These are phyloP conservation scores for Bimastos eiseni DNA, from an alignment of 2,888 invertebrate genomes.

Conservation along the genomic window DNA sequence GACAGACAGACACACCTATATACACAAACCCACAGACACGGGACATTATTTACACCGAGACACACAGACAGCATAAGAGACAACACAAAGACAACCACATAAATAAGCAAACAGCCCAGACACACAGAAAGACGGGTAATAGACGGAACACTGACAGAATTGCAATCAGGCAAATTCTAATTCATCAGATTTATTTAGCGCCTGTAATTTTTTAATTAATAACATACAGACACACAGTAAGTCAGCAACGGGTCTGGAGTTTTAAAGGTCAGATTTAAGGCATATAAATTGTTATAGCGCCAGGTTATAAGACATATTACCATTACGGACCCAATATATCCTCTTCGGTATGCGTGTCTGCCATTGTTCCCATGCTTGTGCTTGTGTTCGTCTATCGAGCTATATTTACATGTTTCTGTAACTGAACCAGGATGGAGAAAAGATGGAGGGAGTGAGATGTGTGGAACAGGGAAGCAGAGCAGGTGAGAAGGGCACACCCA, in stretches of 20 bases:
- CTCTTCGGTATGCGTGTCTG: not conserved
- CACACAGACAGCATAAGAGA: no score
- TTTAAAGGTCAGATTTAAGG: not conserved
- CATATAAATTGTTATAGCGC: not conserved
- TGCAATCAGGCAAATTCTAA: no score
- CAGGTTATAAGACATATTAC: not conserved
- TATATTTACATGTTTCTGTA: not conserved
- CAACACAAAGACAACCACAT: no score
- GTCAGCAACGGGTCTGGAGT: not conserved
- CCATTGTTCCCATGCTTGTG: not conserved
- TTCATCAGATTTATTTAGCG: no score
- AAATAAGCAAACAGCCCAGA: not conserved
- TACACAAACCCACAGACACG: no score
- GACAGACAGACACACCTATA: not conserved
- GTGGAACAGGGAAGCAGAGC: not conserved
- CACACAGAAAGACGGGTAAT: not conserved
- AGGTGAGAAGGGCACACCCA: no score
- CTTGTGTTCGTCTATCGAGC: not conserved
- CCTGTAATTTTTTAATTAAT: not conserved
- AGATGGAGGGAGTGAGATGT: not conserved
- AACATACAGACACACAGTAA: not conserved
- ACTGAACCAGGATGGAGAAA: not conserved
- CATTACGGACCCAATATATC: not conserved
- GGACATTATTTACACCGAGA: no score
- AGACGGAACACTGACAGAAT: no score